A percentile compares a stretch with the other conserved stretches of the same genome.
phyloP scores from a whole-genome alignment of 2,888 invertebrate genomes.

The Cyclophora punctaria region DNA sequence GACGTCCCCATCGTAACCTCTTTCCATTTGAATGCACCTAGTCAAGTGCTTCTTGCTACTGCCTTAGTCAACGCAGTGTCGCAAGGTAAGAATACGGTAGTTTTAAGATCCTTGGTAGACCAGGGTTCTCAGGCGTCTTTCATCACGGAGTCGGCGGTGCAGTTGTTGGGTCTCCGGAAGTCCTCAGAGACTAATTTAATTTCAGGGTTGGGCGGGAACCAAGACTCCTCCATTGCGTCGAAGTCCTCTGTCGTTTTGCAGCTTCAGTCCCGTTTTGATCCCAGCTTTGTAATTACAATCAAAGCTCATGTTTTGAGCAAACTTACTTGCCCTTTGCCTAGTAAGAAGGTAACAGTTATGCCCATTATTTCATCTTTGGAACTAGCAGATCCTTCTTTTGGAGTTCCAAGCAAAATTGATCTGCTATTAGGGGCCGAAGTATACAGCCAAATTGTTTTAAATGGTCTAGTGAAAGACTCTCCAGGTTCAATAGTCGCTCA shows the following conservation, averaged over 20 bases:
- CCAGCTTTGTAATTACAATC: neutral
- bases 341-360: neutral
- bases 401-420: slow-evolving; percentile 10
- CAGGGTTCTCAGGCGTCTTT: slow-evolving; percentile 11
- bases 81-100: neutral
- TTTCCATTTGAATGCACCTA: neutral
- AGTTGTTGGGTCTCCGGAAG: neutral
- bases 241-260: neutral
- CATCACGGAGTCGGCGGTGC: neutral
- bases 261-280: neutral
- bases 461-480: slow-evolving; percentile 10
- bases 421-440: slow-evolving; percentile 8
- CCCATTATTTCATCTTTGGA: neutral
- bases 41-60: slow-evolving; percentile 4
- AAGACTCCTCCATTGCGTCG: neutral
- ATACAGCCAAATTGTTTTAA: slow-evolving; percentile 7
- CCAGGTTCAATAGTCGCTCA: slow-evolving; percentile 10
- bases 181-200: neutral
- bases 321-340: neutral
- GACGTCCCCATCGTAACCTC: neutral
- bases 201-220: neutral
- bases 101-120: slow-evolving; percentile 4
- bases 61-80: slow-evolving; percentile 1
- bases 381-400: slow-evolving; percentile 8
- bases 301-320: slow-evolving; percentile 1